Percentiles rank a stretch among this genome's conserved stretches.
Evolutionary conservation across 2,888 invertebrate genomes (phyloP).

Genomic region (Eugnorisma glareosa): DNA sequence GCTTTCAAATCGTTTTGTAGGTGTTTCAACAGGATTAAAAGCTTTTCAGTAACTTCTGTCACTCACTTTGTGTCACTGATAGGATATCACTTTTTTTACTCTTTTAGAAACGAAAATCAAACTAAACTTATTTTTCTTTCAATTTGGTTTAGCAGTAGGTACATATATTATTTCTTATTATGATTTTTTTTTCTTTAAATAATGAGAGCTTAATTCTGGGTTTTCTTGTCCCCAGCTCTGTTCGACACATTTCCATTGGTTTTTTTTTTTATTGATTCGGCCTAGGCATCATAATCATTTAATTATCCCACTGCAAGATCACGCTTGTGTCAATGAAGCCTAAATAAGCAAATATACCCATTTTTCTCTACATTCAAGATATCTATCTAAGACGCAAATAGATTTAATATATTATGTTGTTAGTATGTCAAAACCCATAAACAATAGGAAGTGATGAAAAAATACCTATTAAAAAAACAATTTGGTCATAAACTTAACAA

Average conservation of each 20-base stretch:
- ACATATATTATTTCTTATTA: too few relatives aligned
- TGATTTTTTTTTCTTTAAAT: not conserved
- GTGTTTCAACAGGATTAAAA: not conserved
- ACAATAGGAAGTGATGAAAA: constrained; percentile 32
- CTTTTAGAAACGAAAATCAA: not conserved
- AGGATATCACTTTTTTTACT: not conserved
- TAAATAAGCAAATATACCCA: not conserved
- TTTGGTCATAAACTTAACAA: too few relatives aligned
- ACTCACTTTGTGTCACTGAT: not conserved
- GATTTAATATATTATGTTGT: not conserved
- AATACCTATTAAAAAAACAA: too few relatives aligned
- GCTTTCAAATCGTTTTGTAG: too few relatives aligned
- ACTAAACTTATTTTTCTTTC: not conserved
- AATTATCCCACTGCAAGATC: not conserved
- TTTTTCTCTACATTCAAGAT: not conserved
- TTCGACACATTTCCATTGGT: not conserved
- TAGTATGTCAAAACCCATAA: constrained; percentile 25
- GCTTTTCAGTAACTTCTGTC: not conserved
- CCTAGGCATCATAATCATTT: not conserved
- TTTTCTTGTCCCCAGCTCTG: not conserved
- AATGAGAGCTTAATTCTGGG: not conserved
- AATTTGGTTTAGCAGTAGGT: not conserved
- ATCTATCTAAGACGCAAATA: not conserved
- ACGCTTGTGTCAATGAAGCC: too few relatives aligned
- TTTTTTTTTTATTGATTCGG: not conserved